Base-by-base conservation (phyloP, 2,888 invertebrate genomes). In the Patella ulyssiponensis region DNA sequence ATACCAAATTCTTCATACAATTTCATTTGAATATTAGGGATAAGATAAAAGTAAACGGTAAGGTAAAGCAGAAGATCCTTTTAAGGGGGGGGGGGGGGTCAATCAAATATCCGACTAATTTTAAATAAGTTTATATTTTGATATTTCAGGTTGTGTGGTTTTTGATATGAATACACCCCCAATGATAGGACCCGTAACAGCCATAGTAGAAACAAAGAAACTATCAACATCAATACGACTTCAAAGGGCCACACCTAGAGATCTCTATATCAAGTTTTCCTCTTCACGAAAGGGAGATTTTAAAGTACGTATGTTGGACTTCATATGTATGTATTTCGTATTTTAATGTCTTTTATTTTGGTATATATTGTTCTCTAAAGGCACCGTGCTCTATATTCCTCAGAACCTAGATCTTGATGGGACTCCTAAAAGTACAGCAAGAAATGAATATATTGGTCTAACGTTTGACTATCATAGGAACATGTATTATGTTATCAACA, bases 401-500 rank as follows among this genome's bases (percentile, higher is more conserved):
- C 14, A 64, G 64, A 64, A 23, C 14, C 14, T 23, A 23, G 23
- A 64, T 64, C 23, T 64, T 23, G 20, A 64, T 23, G 64, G 64
- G 23, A 64, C 64, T 64, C 20, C 23, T 64, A 64, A 14, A 64
- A 23, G 23, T 20, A 23, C 64, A 4, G 23, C 20, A 23, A 64
- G 7, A 23, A 64, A 64, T 64, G 64, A 23, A 12, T 64, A 64
- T 14, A 23, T 20, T 64, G 64, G 64, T 3, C 64, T 64, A 1
- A 64, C 64, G 64, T 64, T 64, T 20, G 64, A 64, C 23, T 64
- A 64, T 64, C 64, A 23, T 23, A 64, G 23, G 11, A 64, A 64
- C 23, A 64, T 64, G 4, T 64, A 64, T 23, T 64, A 64, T 64
- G 64, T 64, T 20, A 64, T 64, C 20, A 44, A 44, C 44, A 44